Percentiles rank a stretch among this genome's conserved stretches.
These are phyloP conservation scores for Pogonus chalceus DNA, from an alignment of 1,140 invertebrate genomes.

Conservation along the genomic window DNA sequence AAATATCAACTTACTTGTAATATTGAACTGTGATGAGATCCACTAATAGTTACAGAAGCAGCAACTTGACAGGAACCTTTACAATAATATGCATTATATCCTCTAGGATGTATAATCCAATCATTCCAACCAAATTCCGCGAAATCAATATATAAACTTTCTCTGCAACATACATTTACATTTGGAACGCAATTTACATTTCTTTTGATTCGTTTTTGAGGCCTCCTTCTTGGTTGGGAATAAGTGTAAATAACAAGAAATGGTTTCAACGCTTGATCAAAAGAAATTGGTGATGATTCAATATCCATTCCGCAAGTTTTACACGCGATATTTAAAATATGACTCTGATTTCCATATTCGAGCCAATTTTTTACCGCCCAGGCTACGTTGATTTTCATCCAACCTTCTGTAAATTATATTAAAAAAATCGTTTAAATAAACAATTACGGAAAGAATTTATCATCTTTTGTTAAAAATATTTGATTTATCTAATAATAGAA, in stretches of 20 bases:
- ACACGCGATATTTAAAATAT: conserved; percentile 63
- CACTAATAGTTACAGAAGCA: conserved; percentile 52
- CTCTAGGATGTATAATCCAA: conserved; percentile 72
- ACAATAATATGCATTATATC: conserved; percentile 78
- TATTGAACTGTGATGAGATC: conserved; percentile 56
- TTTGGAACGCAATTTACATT: conserved; percentile 58
- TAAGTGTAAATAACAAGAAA: conserved; percentile 65
- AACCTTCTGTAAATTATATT: conserved; percentile 52
- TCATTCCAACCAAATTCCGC: conserved; percentile 77
- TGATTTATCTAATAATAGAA: not conserved
- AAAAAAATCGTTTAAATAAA: conserved; percentile 8
- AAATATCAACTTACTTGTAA: conserved; percentile 48
- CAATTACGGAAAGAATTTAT: no score
- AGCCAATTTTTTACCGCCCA: conserved; percentile 65
- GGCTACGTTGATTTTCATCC: conserved; percentile 66
- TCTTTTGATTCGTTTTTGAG: conserved; percentile 37
- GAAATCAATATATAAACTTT: conserved; percentile 72
- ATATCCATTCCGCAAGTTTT: conserved; percentile 60
- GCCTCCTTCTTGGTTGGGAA: conserved; percentile 35
- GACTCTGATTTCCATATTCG: conserved; percentile 48
- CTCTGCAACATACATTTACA: conserved; percentile 69
- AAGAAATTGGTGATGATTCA: conserved; percentile 47
- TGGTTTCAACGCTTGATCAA: conserved; percentile 52
- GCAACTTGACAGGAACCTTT: conserved; percentile 63
- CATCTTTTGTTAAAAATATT: not conserved